Conservation (phyloP, 23 tunicate genomes). For the Phallusia fumigata region DNA sequence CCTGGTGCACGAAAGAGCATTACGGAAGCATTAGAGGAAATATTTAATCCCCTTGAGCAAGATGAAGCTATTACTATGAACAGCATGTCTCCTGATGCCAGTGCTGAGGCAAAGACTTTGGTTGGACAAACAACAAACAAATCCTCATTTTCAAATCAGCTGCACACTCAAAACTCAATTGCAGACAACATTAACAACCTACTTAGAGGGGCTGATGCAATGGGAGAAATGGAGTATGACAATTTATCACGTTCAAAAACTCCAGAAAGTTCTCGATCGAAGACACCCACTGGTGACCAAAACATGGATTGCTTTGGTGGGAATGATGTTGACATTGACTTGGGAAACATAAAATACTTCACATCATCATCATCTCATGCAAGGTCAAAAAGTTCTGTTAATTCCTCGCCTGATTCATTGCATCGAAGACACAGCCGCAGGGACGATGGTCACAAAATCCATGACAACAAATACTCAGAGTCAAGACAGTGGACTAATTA, state of each 20-base stretch:
- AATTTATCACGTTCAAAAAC: slow-evolving; percentile 41
- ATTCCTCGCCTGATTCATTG: slow-evolving; percentile 26
- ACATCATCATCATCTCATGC: slow-evolving; percentile 1
- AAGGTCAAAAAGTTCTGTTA: background rate
- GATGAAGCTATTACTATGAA: slow-evolving; percentile 34
- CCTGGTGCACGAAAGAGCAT: slow-evolving; percentile 60
- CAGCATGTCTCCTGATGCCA: slow-evolving; percentile 76
- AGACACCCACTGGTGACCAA: slow-evolving; percentile 43
- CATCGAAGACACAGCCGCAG: slow-evolving; percentile 1
- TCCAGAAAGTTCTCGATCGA: slow-evolving; percentile 63
- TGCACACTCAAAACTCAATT: slow-evolving; percentile 12
- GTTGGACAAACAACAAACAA: slow-evolving; percentile 23
- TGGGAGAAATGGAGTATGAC: background rate
- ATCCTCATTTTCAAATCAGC: background rate
- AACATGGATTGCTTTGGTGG: slow-evolving; percentile 26
- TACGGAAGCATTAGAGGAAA: slow-evolving; percentile 82
- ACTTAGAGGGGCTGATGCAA: slow-evolving; percentile 16
- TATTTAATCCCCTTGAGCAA: slow-evolving; percentile 38
- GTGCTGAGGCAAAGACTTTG: slow-evolving; percentile 51
- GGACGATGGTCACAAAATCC: slow-evolving; percentile 7
- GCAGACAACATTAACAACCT: slow-evolving; percentile 47
- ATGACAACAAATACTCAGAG: slow-evolving; percentile 5
- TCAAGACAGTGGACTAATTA: slow-evolving; percentile 15
- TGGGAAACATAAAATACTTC: background rate
- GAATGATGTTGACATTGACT: slow-evolving; percentile 37